Evolutionary conservation across 2,797 vertebrate genomes (phyloP).

Genomic region (Tarsius wallacei): DNA sequence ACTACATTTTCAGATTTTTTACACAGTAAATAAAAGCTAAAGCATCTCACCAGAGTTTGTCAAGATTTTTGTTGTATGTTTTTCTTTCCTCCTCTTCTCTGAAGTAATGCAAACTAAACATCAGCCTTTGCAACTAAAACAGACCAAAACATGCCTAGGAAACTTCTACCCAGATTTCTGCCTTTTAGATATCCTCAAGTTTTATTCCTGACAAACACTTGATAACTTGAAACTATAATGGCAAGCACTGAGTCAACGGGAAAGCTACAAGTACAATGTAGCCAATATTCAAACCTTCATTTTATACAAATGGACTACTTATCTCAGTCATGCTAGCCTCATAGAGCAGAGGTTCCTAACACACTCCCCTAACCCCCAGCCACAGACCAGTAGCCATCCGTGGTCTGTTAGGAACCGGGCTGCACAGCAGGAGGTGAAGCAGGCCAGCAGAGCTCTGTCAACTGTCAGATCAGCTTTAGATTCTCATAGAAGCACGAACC

Average conservation of each 20-base stretch:
- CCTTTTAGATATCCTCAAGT: slow-evolving; percentile 9
- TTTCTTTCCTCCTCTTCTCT: slow-evolving; percentile 23
- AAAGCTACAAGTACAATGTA: slow-evolving; percentile 6
- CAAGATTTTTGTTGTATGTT: slow-evolving; percentile 27
- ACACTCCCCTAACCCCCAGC: no score
- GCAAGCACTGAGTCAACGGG: neutral
- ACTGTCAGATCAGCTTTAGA: no score
- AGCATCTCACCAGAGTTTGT: neutral
- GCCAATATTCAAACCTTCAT: slow-evolving; percentile 34
- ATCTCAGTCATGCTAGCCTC: neutral
- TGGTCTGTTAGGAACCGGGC: no score
- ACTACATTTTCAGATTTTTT: slow-evolving; percentile 17
- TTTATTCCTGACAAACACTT: slow-evolving; percentile 51
- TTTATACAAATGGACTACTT: neutral
- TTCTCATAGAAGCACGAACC: no score
- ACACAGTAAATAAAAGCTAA: slow-evolving; percentile 36
- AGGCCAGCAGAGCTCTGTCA: no score
- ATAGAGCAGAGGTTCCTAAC: neutral
- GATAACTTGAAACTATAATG: slow-evolving; percentile 23
- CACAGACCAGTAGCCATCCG: no score
- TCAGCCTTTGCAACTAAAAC: slow-evolving; percentile 56
- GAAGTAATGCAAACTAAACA: slow-evolving; percentile 21
- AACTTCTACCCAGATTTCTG: neutral
- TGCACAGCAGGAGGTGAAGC: no score
- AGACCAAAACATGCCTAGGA: slow-evolving; percentile 4